Conservation (phyloP, 1,140 invertebrate species). For the Pseudomyrmex sp. region DNA sequence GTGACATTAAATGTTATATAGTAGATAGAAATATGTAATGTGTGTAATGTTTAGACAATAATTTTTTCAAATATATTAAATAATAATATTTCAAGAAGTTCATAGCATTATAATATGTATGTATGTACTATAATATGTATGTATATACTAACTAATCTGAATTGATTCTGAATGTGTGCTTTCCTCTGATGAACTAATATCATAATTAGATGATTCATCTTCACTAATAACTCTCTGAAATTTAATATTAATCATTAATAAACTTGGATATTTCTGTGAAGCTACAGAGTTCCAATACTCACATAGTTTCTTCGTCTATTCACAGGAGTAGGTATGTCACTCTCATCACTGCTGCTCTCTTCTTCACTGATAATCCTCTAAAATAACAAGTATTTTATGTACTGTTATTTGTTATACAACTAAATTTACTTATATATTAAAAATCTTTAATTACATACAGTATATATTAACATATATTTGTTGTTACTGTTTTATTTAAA, state of each 20-base stretch:
- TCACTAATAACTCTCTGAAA: constrained; percentile 79
- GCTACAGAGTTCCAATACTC: constrained; percentile 56
- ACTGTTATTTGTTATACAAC: not conserved
- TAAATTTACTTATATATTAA: not conserved
- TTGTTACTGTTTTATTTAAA: not conserved
- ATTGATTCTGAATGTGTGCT: constrained; percentile 51
- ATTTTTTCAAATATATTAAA: too few relatives aligned
- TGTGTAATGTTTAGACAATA: not conserved
- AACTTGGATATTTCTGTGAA: constrained; percentile 7
- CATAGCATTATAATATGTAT: not conserved
- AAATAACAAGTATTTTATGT: not conserved
- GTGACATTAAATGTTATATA: not conserved
- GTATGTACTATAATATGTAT: constrained; percentile 29
- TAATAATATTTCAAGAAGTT: not conserved
- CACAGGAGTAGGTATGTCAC: constrained; percentile 77
- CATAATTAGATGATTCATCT: constrained; percentile 75
- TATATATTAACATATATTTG: constrained; percentile 2
- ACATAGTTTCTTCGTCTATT: constrained; percentile 78
- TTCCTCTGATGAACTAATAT: constrained; percentile 68
- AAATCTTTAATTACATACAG: constrained; percentile 5
- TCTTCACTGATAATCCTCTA: constrained; percentile 78
- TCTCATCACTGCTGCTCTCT: constrained; percentile 81
- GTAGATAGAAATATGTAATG: not conserved
- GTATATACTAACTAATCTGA: constrained; percentile 63
- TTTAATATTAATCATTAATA: constrained; percentile 4